A percentile compares a stretch with the other conserved stretches of the same genome.
Evolutionary conservation across 2,797 vertebrate species (phyloP).

Genomic region (Crypturellus tataupa): DNA sequence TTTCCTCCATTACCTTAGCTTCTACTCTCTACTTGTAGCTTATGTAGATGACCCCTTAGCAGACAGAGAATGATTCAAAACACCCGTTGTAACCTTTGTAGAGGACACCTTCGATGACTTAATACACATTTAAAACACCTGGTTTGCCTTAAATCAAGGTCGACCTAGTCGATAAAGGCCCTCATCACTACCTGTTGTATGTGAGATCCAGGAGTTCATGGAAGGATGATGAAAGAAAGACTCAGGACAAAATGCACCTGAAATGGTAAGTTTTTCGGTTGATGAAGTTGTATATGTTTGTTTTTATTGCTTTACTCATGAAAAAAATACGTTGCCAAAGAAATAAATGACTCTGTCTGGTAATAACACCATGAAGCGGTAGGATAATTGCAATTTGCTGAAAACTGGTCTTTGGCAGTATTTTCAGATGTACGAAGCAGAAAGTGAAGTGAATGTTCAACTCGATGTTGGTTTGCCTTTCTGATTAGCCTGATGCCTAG

Average conservation of each 20-base stretch:
- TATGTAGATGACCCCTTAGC: neutral
- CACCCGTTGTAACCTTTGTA: neutral
- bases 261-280: neutral
- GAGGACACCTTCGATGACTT: neutral
- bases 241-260: rapidly evolving
- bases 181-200: rapidly evolving
- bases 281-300: neutral
- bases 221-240: too few species aligned
- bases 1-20: rapidly evolving
- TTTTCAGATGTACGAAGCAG: neutral
- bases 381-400: neutral
- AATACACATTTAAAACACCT: neutral
- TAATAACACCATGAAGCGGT: neutral
- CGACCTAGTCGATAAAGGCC: neutral
- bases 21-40: neutral
- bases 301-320: neutral
- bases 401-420: neutral
- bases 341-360: rapidly evolving
- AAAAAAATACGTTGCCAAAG: neutral
- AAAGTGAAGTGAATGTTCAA: neutral
- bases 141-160: neutral
- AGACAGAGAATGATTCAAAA: neutral
- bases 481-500: neutral
- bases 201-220: rapidly evolving
- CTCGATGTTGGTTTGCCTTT: conserved; percentile 1